phyloP scores from a whole-genome alignment of 2,797 vertebrate species.

The Hybognathus amarus region DNA sequence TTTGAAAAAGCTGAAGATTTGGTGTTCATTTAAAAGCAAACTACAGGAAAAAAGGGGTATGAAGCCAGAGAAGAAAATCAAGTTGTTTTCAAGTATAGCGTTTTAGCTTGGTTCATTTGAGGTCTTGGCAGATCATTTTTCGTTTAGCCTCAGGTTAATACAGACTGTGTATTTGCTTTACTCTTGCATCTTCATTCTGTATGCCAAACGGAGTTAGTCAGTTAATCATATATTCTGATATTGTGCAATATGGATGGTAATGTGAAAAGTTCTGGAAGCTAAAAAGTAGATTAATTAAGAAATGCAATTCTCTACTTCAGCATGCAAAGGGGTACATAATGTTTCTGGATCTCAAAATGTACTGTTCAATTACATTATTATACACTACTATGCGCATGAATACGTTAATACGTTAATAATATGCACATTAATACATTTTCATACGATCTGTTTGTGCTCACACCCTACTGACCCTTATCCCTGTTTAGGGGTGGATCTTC shows the following conservation, averaged over 20 bases:
- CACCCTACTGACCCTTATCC: neutral
- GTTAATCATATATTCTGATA: slow-evolving; percentile 18
- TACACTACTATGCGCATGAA: too few species aligned
- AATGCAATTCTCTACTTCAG: neutral
- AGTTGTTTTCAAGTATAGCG: slow-evolving; percentile 15
- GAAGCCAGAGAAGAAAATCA: slow-evolving; percentile 9
- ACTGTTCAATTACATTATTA: neutral
- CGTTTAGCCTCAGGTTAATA: slow-evolving; percentile 31
- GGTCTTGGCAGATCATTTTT: slow-evolving; percentile 13
- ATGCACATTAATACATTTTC: neutral
- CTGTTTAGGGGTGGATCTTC: neutral
- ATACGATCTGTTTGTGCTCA: neutral
- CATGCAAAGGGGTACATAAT: neutral
- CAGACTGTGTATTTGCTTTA: slow-evolving; percentile 21
- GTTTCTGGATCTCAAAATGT: neutral
- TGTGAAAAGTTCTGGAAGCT: neutral
- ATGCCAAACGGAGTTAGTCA: slow-evolving; percentile 18
- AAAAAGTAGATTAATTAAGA: neutral
- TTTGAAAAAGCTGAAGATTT: neutral
- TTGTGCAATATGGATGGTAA: slow-evolving; percentile 15
- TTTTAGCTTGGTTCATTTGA: slow-evolving; percentile 34
- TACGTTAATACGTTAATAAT: too few species aligned
- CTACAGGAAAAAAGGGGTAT: neutral
- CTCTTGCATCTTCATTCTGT: slow-evolving; percentile 10
- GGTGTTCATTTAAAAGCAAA: slow-evolving; percentile 10